A percentile compares a stretch with the other conserved stretches of the same genome.
Evolutionary conservation across 1,140 invertebrate genomes (phyloP).

Genomic region (Eriocheir sinensis): DNA sequence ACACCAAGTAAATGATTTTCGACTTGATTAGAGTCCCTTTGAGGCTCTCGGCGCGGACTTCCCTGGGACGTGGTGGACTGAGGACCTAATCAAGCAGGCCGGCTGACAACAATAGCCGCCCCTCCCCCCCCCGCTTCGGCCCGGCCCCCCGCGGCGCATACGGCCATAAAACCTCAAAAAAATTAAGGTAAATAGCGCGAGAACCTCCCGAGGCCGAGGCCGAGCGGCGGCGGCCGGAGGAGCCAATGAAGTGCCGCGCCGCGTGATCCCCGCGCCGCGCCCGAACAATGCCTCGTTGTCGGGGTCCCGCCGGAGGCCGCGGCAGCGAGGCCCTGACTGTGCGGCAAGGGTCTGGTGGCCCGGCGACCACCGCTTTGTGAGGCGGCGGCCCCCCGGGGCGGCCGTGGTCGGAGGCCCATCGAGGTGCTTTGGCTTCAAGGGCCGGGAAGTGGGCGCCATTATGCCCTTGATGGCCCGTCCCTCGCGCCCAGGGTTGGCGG

Average conservation of each 20-base stretch:
- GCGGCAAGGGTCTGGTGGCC: slow-evolving; percentile 41
- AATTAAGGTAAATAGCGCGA: slow-evolving; percentile 58
- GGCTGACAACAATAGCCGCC: slow-evolving; percentile 59
- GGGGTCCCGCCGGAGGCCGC: slow-evolving; percentile 30
- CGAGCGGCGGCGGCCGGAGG: neutral
- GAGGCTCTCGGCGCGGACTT: slow-evolving; percentile 41
- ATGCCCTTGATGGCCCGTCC: slow-evolving; percentile 51
- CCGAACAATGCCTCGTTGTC: slow-evolving; percentile 46
- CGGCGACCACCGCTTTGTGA: slow-evolving; percentile 51
- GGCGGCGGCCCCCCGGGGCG: slow-evolving; percentile 28
- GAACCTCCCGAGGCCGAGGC: neutral
- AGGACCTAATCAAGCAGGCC: slow-evolving; percentile 68
- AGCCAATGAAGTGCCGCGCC: slow-evolving; percentile 45
- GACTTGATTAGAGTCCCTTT: slow-evolving; percentile 55
- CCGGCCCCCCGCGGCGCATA: slow-evolving; percentile 49
- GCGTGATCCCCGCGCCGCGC: slow-evolving; percentile 1
- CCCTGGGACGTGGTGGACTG: slow-evolving; percentile 31
- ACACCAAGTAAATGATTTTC: slow-evolving; percentile 37
- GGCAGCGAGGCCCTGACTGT: neutral
- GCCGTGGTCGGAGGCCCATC: slow-evolving; percentile 46
- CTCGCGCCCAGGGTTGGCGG: slow-evolving; percentile 1
- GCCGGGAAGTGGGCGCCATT: slow-evolving; percentile 58
- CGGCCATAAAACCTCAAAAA: slow-evolving; percentile 68
- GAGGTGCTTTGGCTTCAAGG: slow-evolving; percentile 34
- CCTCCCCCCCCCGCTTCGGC: neutral